Conservation (phyloP, 1,140 invertebrate genomes). For the Drosophila sucinea region DNA sequence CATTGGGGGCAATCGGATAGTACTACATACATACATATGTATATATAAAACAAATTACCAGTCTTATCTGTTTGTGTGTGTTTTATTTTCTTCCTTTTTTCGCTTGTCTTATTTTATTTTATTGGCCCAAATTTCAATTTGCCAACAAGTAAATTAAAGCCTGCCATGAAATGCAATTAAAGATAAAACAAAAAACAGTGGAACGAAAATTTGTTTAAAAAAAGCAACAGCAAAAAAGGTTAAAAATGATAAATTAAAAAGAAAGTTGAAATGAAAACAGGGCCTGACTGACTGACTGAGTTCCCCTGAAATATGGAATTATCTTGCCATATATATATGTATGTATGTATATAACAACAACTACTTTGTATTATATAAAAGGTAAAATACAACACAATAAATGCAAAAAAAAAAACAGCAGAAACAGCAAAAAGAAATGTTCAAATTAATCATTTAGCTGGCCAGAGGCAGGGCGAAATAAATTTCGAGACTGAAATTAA, state of each 20-base stretch:
- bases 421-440: slow-evolving; percentile 15
- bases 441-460: slow-evolving; percentile 23
- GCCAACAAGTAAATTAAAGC: slow-evolving; percentile 28
- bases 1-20: not conserved
- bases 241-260: slow-evolving; percentile 31
- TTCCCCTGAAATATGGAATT: slow-evolving; percentile 6
- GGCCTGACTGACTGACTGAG: not conserved
- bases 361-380: slow-evolving; percentile 17
- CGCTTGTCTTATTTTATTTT: slow-evolving; percentile 14
- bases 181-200: slow-evolving; percentile 23
- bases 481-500: slow-evolving; percentile 27
- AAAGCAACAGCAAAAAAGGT: slow-evolving; percentile 20
- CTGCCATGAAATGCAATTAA: slow-evolving; percentile 27
- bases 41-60: slow-evolving; percentile 19
- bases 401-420: slow-evolving; percentile 1
- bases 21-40: no score
- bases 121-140: slow-evolving; percentile 30
- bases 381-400: slow-evolving; percentile 10
- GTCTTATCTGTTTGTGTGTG: slow-evolving; percentile 12
- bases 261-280: slow-evolving; percentile 22
- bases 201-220: slow-evolving; percentile 8
- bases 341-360: not conserved
- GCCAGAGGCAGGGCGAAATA: slow-evolving; percentile 14
- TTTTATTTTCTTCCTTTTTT: not conserved
- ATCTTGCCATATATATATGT: slow-evolving; percentile 10